A percentile compares a stretch with the other conserved stretches of the same genome.
phyloP scores from a whole-genome alignment of 1,140 invertebrate genomes.

The Homarus americanus region DNA sequence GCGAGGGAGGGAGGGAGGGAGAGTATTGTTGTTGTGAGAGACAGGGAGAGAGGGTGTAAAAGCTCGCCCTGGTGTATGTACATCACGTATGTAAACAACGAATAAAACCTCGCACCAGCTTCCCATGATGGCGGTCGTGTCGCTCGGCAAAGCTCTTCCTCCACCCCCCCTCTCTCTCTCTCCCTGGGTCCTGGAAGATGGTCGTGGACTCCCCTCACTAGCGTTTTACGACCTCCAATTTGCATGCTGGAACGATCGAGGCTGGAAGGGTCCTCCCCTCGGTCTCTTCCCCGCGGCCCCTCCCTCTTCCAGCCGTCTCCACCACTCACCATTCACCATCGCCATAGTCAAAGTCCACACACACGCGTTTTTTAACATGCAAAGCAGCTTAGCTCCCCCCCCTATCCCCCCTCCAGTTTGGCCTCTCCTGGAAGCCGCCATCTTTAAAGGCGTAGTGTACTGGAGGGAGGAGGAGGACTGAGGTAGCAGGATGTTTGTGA shows the following conservation, averaged over 20 bases:
- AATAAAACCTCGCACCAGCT: slow-evolving; percentile 15
- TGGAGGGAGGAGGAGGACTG: neutral
- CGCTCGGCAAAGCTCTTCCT: neutral
- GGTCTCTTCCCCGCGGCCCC: neutral
- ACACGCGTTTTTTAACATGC: slow-evolving; percentile 30
- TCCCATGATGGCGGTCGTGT: slow-evolving; percentile 20
- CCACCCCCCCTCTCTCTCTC: neutral
- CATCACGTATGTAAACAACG: slow-evolving; percentile 43
- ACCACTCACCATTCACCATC: neutral
- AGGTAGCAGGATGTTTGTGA: neutral
- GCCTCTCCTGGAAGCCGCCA: neutral
- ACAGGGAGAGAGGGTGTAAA: neutral
- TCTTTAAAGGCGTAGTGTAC: neutral
- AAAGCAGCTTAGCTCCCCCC: slow-evolving; percentile 38
- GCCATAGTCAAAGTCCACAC: slow-evolving; percentile 19
- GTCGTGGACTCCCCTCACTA: slow-evolving; percentile 21
- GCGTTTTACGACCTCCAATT: slow-evolving; percentile 53
- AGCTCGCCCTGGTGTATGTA: slow-evolving; percentile 18
- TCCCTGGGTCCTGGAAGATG: slow-evolving; percentile 12
- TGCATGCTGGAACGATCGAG: slow-evolving; percentile 48
- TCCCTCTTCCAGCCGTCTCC: neutral
- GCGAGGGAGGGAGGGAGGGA: neutral
- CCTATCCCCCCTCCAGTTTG: neutral
- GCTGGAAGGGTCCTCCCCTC: neutral
- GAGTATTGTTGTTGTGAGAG: neutral